Conservation (phyloP, 1,140 invertebrate genomes). For the Saccostrea echinata region DNA sequence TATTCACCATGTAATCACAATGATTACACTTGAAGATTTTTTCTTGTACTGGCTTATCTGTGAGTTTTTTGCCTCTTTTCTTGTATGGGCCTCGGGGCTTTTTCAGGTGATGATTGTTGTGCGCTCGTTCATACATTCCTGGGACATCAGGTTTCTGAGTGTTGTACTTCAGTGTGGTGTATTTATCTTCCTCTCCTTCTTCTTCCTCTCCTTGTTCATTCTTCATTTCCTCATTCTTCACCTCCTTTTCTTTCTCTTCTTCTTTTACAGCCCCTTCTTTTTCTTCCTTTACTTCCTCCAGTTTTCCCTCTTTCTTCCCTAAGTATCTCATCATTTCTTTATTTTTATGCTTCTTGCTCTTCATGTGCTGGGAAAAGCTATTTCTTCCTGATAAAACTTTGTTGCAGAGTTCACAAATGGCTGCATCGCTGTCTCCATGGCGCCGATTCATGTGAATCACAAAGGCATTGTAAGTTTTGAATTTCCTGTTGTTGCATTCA, state of each 20-base stretch:
- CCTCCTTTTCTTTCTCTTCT: constrained; percentile 10
- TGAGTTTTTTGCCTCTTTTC: constrained; percentile 13
- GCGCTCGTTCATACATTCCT: constrained; percentile 22
- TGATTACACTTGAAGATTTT: constrained; percentile 71
- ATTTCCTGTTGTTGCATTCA: constrained; percentile 62
- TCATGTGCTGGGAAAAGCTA: constrained; percentile 43
- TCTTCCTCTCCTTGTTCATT: not conserved
- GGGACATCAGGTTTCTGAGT: constrained; percentile 4
- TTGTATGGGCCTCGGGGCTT: not conserved
- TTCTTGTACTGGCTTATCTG: constrained; percentile 3
- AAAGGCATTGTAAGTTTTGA: constrained; percentile 58
- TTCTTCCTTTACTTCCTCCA: not conserved
- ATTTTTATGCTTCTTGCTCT: constrained; percentile 21
- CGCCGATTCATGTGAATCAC: constrained; percentile 62
- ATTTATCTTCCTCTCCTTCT: not conserved
- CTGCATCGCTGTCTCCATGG: constrained; percentile 60
- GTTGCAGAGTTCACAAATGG: constrained; percentile 65
- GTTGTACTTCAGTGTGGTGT: constrained; percentile 4
- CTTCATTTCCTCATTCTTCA: not conserved
- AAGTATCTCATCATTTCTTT: constrained; percentile 32
- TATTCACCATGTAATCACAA: constrained; percentile 70
- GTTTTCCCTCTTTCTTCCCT: not conserved
- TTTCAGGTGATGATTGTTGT: constrained; percentile 28
- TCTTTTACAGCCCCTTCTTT: constrained; percentile 9
- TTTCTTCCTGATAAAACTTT: constrained; percentile 61